These are phyloP conservation scores for Lepus americanus DNA, from an alignment of 2,113 vertebrate genomes.

Conservation along the genomic window DNA sequence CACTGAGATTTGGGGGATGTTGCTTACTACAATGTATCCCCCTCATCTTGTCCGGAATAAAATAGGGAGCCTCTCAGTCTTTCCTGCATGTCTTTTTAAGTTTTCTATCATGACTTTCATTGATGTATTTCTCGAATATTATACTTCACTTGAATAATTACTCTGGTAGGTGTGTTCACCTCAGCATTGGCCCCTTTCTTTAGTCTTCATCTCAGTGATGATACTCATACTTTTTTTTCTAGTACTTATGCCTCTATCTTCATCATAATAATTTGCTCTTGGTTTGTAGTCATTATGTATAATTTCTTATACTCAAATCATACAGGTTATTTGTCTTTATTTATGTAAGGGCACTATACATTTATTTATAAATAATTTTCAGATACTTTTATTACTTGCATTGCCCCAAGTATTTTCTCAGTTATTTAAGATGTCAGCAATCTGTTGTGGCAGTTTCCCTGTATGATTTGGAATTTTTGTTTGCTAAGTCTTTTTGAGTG, in stretches of 20 bases:
- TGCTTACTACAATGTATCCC: neutral
- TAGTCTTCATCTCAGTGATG: neutral
- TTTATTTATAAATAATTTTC: conserved; percentile 3
- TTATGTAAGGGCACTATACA: neutral
- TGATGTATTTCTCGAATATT: neutral
- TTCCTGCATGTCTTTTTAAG: neutral
- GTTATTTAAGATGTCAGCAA: neutral
- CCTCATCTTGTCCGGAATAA: neutral
- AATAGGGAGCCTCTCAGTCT: neutral
- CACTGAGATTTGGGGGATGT: neutral
- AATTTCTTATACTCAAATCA: conserved; percentile 17
- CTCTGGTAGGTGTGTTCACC: neutral
- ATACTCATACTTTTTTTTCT: neutral
- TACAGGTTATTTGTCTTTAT: neutral
- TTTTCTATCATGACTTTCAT: neutral
- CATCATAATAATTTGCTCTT: neutral
- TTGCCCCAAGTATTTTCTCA: neutral
- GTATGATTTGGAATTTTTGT: neutral
- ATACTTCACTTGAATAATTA: neutral
- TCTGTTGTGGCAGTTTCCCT: neutral
- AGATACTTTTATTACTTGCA: neutral
- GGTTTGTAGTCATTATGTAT: conserved; percentile 10
- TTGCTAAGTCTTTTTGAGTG: neutral
- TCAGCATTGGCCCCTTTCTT: neutral
- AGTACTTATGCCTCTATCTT: neutral